Percentiles rank a stretch among this genome's conserved stretches.
These are phyloP conservation scores for Pristiophorus japonicus DNA, from an alignment of 2,113 vertebrate genomes.

Conservation along the genomic window DNA sequence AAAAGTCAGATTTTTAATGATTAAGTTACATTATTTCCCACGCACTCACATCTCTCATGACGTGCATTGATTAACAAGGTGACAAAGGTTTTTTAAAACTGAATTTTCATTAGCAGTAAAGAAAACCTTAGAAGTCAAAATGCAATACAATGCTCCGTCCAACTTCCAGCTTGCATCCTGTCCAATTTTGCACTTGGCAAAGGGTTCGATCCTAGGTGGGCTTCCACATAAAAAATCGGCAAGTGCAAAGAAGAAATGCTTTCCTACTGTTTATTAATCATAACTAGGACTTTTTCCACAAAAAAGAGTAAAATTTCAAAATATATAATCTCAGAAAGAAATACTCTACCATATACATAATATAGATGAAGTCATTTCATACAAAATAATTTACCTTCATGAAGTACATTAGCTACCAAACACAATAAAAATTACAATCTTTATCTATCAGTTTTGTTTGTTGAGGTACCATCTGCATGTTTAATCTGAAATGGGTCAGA, in stretches of 20 bases:
- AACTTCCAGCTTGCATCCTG: not conserved
- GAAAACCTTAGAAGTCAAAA: not conserved
- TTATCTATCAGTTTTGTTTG: constrained; percentile 37
- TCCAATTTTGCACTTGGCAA: not conserved
- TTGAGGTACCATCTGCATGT: constrained; percentile 33
- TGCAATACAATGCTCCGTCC: not conserved
- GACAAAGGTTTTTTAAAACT: not conserved
- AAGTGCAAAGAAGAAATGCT: constrained; percentile 41
- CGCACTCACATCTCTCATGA: not conserved
- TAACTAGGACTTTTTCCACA: constrained; percentile 53
- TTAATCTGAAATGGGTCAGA: constrained; percentile 36
- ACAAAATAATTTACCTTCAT: constrained; percentile 39
- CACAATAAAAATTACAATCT: constrained; percentile 39
- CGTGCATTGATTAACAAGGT: not conserved
- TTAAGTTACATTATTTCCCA: not conserved
- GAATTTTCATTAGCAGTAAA: not conserved
- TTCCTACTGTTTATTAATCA: constrained; percentile 64
- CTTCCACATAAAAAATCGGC: not conserved
- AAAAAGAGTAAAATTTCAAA: constrained; percentile 60
- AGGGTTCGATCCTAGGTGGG: not conserved
- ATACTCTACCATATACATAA: not conserved
- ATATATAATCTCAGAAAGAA: constrained; percentile 60
- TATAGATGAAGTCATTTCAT: constrained; percentile 42
- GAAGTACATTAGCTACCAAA: constrained; percentile 35
- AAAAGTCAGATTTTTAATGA: not conserved